Base-by-base conservation (phyloP, 2,888 invertebrate genomes). In the Drosophila birchii region DNA sequence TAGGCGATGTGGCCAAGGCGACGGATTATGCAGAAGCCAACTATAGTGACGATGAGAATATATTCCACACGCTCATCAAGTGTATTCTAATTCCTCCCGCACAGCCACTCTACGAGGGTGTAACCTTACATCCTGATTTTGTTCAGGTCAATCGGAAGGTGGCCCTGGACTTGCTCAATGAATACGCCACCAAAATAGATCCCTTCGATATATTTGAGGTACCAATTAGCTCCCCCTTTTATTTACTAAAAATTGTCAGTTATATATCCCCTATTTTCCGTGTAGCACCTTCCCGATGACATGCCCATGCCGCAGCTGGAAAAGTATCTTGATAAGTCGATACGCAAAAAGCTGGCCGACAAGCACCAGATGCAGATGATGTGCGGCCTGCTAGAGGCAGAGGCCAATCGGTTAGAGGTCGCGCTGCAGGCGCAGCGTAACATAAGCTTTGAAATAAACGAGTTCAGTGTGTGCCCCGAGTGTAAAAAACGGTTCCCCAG, bases 401-500 rank as follows among this genome's bases (percentile, higher is more conserved):
- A 98, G 92, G 95, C 97, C 91, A 93, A 96, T 72, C 97, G 97
- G 93, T 96, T 96, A 81, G 88, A 97, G 91, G 96, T 97, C 89
- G 93, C 96, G 86, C 94, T 96, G 79, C 95, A 97, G 81, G 95
- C 96, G 86, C 96, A 98, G 92, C 96, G 96, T 2, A 96, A 96
- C 90, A 59, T 67, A 11, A 96, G 95, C 89, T 95, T 98, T 53
- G 93, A 96, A 2, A 95, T 99, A 79, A 97, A 96, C 20, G 98
- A 98, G 81, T 95, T 96, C 85, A 97, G 96, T 89, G 95, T 97
- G 61, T 99, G 99, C 92, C 95, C 96, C 0, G 97, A 97, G 2
- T 99, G 99, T 92, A 97, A 96, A 91, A 99, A 99, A 91, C 94
- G 97, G 63, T 98, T 99, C 92, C 96, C 96, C 20, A 97, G 97